Percentiles rank a stretch among this genome's conserved stretches.
Evolutionary conservation across 2,113 vertebrate genomes (phyloP).

Genomic region (Leptobrachium ailaonicum): DNA sequence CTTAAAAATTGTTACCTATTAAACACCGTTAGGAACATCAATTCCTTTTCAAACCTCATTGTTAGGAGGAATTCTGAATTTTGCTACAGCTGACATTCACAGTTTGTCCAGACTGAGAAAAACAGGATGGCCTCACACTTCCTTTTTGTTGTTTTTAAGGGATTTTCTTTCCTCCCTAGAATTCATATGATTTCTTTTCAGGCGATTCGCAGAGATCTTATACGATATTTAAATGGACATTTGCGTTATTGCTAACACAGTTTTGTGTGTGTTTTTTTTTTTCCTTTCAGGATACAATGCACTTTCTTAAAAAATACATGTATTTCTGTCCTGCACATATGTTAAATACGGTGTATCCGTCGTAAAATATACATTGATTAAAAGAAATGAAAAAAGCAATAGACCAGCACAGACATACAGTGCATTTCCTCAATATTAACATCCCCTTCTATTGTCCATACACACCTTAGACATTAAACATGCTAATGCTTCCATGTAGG

Average conservation of each 20-base stretch:
- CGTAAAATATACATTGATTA: too few species aligned
- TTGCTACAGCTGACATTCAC: conserved; percentile 28
- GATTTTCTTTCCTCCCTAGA: neutral
- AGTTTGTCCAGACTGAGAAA: conserved; percentile 26
- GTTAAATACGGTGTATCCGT: too few species aligned
- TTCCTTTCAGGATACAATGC: neutral
- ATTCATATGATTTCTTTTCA: neutral
- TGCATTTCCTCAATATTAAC: neutral
- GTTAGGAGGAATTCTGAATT: neutral
- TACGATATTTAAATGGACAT: neutral
- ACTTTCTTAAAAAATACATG: neutral
- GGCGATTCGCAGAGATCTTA: neutral
- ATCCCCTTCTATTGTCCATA: neutral
- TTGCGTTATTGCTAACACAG: neutral
- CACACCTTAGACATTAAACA: neutral
- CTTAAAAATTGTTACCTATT: neutral
- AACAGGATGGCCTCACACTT: conserved; percentile 34
- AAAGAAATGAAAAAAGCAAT: too few species aligned
- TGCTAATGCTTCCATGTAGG: neutral
- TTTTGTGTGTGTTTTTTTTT: neutral
- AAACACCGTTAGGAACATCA: conserved; percentile 14
- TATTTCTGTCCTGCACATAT: too few species aligned
- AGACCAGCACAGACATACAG: neutral
- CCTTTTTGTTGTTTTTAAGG: conserved; percentile 9
- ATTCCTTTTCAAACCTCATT: conserved; percentile 18